Base-by-base conservation (phyloP, 2,888 invertebrate species). In the Tricholauxania praeusta region DNA sequence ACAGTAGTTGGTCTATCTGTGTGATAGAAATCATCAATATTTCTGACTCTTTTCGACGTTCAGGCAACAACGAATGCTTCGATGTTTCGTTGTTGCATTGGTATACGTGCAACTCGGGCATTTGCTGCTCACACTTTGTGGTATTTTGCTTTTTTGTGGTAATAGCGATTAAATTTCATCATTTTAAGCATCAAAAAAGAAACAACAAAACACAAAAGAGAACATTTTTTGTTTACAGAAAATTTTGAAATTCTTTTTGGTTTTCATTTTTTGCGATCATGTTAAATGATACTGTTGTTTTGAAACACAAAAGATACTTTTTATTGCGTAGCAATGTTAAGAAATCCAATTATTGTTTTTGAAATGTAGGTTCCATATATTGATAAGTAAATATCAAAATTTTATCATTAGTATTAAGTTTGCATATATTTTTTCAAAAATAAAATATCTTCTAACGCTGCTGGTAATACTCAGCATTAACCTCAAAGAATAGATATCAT, bases 161-260 rank as follows among this genome's bases (percentile, higher is more conserved):
- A 52, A 57, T 47, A 19, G 70, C 70, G 70, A 70, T 70, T 70
- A 53, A 70, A 53, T 70, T 70, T 48, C 70, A 62, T 48, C 70
- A 62, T 55, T 63, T 47, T 39, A 53, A 57, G 48, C 62, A 53
- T 17, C 48, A 22, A 63, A 15, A 17, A 48, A 22, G 48, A 63
- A 49, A 63, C 15, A 63, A 63, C 39, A 63, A 59, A 63, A 32
- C 15, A 8, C 49, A 69, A 69, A 17, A 19, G 51, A 32, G 66
- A 39, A 71, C 71, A 66, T 68, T n/a, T n/a, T n/a, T n/a, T 52
- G 32, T 53, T 59, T 65, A 66, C 53, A 39, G 72, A 74, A 72
- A 75, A 74, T 73, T 69, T 73, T 53, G 66, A 59, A 57, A 53
- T 60, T 72, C 47, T 12, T 48, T 49, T 48, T 64, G 32, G 51